phyloP scores from a whole-genome alignment of 2,113 vertebrate species.

The Sciurus niger region DNA sequence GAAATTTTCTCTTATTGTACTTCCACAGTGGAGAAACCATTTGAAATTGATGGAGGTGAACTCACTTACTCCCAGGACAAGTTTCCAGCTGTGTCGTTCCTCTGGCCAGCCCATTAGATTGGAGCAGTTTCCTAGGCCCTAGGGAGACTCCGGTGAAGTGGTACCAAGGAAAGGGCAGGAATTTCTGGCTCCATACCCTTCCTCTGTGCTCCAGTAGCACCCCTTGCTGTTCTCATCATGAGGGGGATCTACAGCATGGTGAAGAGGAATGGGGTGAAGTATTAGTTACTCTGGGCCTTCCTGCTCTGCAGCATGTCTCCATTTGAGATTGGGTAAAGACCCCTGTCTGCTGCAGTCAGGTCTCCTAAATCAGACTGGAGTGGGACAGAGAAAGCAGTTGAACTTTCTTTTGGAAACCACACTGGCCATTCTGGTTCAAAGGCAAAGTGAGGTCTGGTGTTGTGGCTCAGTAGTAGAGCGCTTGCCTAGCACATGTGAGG shows the following conservation, averaged over 20 bases:
- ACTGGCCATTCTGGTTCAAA: not conserved
- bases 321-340: slow-evolving; percentile 15
- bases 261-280: not conserved
- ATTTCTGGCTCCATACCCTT: not conserved
- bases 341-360: not conserved
- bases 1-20: slow-evolving; percentile 38
- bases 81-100: not conserved
- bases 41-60: not conserved
- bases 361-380: not conserved
- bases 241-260: not conserved
- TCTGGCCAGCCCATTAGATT: not conserved
- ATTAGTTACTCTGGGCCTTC: not conserved
- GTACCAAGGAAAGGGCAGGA: not conserved
- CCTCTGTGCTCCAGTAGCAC: not conserved
- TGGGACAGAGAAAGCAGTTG: not conserved
- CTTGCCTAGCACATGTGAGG: no score
- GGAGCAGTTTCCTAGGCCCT: not conserved
- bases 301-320: not conserved
- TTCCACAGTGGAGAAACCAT: not conserved
- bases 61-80: not conserved
- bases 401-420: not conserved
- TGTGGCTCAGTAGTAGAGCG: no score
- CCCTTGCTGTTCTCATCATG: not conserved
- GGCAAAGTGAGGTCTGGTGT: not conserved
- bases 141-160: not conserved